These are phyloP conservation scores for Nephrotoma guestfalica DNA, from an alignment of 2,888 invertebrate species.

Conservation along the genomic window DNA sequence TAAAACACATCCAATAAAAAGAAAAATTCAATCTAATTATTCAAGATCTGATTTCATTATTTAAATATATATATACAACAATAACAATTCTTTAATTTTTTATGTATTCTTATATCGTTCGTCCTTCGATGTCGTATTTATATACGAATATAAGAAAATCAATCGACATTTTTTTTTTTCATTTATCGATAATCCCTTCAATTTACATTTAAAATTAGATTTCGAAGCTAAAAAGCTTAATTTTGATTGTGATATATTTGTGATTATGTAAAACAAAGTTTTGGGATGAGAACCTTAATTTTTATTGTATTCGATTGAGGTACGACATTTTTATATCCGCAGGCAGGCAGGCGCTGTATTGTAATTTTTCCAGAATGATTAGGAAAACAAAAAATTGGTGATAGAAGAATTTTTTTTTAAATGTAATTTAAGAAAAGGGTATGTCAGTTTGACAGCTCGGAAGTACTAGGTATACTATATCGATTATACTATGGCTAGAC, in stretches of 20 bases:
- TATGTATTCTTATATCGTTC: not conserved
- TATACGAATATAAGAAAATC: not conserved
- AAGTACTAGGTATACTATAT: not conserved
- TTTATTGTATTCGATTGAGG: not conserved
- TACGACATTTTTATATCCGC: not conserved
- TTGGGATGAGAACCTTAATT: not conserved
- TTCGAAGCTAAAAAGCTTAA: not conserved
- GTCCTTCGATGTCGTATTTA: not conserved
- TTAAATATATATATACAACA: not conserved
- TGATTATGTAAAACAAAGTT: not conserved
- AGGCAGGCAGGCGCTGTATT: not conserved
- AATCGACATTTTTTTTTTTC: not conserved
- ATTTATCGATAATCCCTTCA: conserved; percentile 4
- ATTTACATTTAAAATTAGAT: conserved; percentile 5
- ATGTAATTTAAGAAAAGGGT: not conserved
- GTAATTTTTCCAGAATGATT: not conserved
- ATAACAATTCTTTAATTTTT: not conserved
- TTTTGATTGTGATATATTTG: conserved; percentile 4
- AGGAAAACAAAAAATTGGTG: not conserved
- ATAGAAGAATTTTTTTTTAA: not conserved
- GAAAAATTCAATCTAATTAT: conserved; percentile 4
- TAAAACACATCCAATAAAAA: not conserved
- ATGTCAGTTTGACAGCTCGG: not conserved
- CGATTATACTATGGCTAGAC: not conserved
- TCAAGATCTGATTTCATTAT: conserved; percentile 5